Conservation (phyloP, 2,113 vertebrate species). For the Puntigrus tetrazona region DNA sequence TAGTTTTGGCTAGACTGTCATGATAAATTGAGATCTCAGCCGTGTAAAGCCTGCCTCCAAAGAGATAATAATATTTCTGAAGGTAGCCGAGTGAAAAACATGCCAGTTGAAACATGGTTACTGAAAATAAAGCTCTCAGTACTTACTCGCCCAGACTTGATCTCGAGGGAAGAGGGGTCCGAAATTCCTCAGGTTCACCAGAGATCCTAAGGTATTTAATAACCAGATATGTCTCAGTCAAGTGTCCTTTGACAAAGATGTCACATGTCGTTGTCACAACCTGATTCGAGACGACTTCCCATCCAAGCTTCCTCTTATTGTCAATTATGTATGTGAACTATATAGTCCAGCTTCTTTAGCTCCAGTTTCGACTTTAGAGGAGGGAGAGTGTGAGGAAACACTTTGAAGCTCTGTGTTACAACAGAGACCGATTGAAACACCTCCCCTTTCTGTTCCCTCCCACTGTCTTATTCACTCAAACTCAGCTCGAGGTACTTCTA, state of each 20-base stretch:
- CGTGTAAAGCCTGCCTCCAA: not conserved
- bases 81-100: not conserved
- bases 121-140: not conserved
- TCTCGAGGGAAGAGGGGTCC: not conserved
- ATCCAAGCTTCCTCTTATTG: not conserved
- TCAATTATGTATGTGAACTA: not conserved
- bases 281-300: conserved; percentile 10
- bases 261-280: not conserved
- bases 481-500: not conserved
- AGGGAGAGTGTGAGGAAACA: not conserved
- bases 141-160: conserved; percentile 61
- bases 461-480: not conserved
- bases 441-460: not conserved
- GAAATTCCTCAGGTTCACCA: conserved; percentile 6
- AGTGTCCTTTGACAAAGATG: not conserved
- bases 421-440: not conserved
- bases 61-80: not conserved
- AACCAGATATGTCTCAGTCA: not conserved
- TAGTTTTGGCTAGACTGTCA: not conserved
- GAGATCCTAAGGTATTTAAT: conserved; percentile 1
- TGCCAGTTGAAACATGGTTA: not conserved
- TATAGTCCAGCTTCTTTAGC: not conserved
- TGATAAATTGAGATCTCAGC: not conserved
- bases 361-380: not conserved
- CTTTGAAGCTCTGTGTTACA: not conserved